phyloP scores from a whole-genome alignment of 2,113 vertebrate genomes.

The Caloenas nicobarica region DNA sequence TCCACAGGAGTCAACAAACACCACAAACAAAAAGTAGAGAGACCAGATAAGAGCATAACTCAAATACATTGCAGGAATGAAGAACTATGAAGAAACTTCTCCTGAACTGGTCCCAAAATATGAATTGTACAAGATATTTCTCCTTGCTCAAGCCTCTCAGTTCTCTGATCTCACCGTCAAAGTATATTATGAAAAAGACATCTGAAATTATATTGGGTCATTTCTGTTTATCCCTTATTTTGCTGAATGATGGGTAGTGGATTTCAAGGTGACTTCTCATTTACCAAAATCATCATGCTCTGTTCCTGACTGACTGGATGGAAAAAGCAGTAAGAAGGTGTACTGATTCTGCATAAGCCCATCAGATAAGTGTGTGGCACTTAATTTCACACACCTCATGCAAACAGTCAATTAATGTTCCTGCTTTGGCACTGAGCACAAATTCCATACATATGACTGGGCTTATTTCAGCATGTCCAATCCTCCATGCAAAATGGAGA shows the following conservation, averaged over 20 bases:
- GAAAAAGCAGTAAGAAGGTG: not conserved
- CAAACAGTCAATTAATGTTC: slow-evolving; percentile 36
- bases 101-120: not conserved
- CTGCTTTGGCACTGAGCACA: not conserved
- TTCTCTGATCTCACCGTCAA: not conserved
- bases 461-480: not conserved
- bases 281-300: not conserved
- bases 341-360: not conserved
- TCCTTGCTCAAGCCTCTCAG: not conserved
- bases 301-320: not conserved
- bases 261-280: slow-evolving; percentile 58
- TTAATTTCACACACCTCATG: slow-evolving; percentile 45
- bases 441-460: not conserved
- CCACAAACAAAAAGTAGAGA: not conserved
- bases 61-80: not conserved
- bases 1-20: not conserved
- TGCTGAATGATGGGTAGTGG: not conserved
- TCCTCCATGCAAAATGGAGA: slow-evolving; percentile 1
- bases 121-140: not conserved
- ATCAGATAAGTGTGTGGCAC: not conserved
- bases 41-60: not conserved
- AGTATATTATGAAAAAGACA: slow-evolving; percentile 21
- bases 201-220: slow-evolving; percentile 35
- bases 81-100: not conserved
- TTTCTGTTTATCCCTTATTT: slow-evolving; percentile 15